These are phyloP conservation scores for Protophormia terraenovae DNA, from an alignment of 2,888 invertebrate species.

Conservation along the genomic window DNA sequence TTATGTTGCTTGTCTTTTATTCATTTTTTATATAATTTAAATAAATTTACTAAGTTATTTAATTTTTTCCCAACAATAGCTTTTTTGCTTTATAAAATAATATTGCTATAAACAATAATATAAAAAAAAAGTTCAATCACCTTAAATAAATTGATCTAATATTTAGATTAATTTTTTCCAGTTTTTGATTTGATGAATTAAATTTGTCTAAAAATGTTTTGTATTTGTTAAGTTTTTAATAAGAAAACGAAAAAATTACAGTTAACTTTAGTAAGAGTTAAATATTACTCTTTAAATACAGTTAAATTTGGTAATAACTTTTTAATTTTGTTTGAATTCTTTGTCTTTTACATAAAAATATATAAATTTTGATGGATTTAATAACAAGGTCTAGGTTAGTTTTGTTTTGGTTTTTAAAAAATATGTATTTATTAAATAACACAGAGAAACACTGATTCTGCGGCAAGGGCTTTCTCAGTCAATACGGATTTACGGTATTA, in stretches of 20 bases:
- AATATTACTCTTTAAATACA: conserved; percentile 33
- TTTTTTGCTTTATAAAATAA: too few relatives aligned
- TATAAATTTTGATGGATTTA: too few relatives aligned
- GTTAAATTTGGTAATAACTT: neutral
- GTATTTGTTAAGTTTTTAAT: neutral
- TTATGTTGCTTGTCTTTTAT: too few relatives aligned
- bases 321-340: neutral
- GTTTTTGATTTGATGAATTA: too few relatives aligned
- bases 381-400: neutral
- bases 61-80: too few relatives aligned
- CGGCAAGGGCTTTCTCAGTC: too few relatives aligned
- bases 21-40: too few relatives aligned
- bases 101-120: neutral
- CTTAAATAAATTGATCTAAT: neutral
- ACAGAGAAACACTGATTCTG: too few relatives aligned
- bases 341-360: neutral
- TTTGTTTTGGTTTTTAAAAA: neutral
- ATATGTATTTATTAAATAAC: too few relatives aligned
- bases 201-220: neutral
- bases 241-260: neutral
- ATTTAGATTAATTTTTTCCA: neutral
- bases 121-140: conserved; percentile 13
- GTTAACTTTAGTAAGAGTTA: conserved; percentile 23
- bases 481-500: too few relatives aligned
- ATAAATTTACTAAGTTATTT: too few relatives aligned